Base-by-base conservation (phyloP, 2,113 vertebrate species). In the Apistogramma diplotaenia region DNA sequence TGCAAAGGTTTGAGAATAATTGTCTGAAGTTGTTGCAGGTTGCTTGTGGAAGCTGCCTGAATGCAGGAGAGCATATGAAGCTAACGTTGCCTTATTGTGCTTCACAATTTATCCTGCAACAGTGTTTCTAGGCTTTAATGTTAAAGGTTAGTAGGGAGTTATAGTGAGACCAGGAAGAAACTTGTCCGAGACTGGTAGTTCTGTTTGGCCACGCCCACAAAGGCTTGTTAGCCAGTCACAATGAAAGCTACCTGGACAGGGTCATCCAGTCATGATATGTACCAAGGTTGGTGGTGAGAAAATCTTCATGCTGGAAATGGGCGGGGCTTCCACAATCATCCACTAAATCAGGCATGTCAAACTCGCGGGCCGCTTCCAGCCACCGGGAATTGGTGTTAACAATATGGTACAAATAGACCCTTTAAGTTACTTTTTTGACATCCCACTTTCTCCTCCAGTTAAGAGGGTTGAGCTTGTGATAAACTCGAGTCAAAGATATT, bases 291-390 rank as follows among this genome's bases (percentile, higher is more conserved):
- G 57, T 31, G 57, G 29, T 0, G 7, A 23, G 37, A 1, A 67
- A 11, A 27, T 23, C 15, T 0, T 65, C 21, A 46, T 16, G 18
- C 18, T 65, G 8, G 25, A 27, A 46, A 67, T 67, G 61, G 37
- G 23, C 37, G 13, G 61, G 3, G 37, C 35, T 65, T 65, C 21
- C 23, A 10, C 13, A 0, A 16, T 62, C 60, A 16, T 3, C 35
- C 0, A 3, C 21, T 25, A 43, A 65, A 43, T 18, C 0, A 62
- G 1, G 37, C 13, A 1, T 61, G n/a, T 8, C 21, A 1, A 61
- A 37, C 15, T 37, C 1, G n/a, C n/a, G n/a, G n/a, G n/a, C n/a
- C n/a, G n/a, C n/a, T n/a, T n/a, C n/a, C n/a, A n/a, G n/a, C n/a
- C n/a, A n/a, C n/a, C n/a, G n/a, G n/a, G n/a, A n/a, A n/a, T n/a